These are phyloP conservation scores for Coendou prehensilis DNA, from an alignment of 2,797 vertebrate species.

Conservation along the genomic window DNA sequence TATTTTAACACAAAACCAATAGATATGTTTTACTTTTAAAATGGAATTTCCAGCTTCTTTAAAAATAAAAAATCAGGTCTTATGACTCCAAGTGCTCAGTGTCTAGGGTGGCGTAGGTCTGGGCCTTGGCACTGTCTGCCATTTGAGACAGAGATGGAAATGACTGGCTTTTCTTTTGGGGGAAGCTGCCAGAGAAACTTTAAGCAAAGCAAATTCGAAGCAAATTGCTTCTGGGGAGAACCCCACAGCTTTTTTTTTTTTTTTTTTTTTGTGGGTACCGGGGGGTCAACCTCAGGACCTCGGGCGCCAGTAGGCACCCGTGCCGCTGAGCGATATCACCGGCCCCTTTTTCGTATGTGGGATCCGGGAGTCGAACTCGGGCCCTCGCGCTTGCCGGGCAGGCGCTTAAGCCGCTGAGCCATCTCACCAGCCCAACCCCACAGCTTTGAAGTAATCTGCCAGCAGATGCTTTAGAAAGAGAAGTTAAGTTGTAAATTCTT, in stretches of 20 bases:
- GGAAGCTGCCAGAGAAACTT: background rate
- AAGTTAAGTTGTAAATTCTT: slow-evolving; percentile 40
- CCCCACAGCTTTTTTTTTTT: background rate
- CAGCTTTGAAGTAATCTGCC: slow-evolving; percentile 9
- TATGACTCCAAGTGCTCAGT: background rate
- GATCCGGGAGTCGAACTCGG: too few relatives aligned
- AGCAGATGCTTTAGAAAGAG: slow-evolving; percentile 34
- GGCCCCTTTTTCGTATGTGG: too few relatives aligned
- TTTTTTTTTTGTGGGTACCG: too few relatives aligned
- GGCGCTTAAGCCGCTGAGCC: too few relatives aligned
- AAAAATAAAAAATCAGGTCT: background rate
- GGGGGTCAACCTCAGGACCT: too few relatives aligned
- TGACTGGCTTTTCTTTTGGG: background rate
- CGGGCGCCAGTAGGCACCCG: too few relatives aligned
- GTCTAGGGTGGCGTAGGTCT: background rate
- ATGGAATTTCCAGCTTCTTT: slow-evolving; percentile 14
- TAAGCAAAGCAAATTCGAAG: background rate
- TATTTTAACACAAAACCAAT: background rate
- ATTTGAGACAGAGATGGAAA: background rate
- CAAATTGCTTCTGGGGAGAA: background rate
- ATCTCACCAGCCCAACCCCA: too few relatives aligned
- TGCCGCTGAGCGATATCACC: too few relatives aligned
- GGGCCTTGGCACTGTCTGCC: background rate
- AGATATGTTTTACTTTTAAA: background rate
- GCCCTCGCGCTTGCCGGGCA: too few relatives aligned